A percentile compares a stretch with the other conserved stretches of the same genome.
phyloP scores from a whole-genome alignment of 2,888 invertebrate species.

The Acholoe squamosa region DNA sequence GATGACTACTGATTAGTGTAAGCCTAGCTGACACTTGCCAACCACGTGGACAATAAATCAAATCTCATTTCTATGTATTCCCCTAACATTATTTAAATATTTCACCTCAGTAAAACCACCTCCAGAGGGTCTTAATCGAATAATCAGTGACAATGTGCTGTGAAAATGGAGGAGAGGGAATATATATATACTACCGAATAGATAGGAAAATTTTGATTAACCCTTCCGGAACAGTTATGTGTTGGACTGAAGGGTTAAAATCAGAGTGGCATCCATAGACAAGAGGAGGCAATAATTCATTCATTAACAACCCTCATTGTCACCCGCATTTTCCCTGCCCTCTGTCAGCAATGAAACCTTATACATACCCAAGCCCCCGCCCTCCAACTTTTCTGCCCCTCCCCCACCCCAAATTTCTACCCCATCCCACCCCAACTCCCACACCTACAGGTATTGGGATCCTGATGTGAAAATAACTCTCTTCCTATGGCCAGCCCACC shows the following conservation, averaged over 20 bases:
- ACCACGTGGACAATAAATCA: not conserved
- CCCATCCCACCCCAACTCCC: not conserved
- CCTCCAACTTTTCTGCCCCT: not conserved
- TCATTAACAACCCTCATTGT: slow-evolving; percentile 29
- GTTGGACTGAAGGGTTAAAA: not conserved
- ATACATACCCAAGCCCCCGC: not conserved
- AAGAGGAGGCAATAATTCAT: slow-evolving; percentile 36
- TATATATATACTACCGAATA: too few relatives aligned
- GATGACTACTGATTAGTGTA: slow-evolving; percentile 53
- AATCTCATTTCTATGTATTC: too few relatives aligned
- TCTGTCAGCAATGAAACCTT: not conserved
- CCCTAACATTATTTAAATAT: too few relatives aligned
- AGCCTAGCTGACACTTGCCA: slow-evolving; percentile 31
- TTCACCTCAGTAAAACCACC: too few relatives aligned
- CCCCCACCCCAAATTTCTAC: not conserved
- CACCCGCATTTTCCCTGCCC: slow-evolving; percentile 8
- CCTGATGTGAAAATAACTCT: slow-evolving; percentile 31
- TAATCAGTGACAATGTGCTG: too few relatives aligned
- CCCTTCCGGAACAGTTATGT: too few relatives aligned
- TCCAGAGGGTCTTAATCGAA: too few relatives aligned
- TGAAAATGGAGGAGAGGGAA: too few relatives aligned
- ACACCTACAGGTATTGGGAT: not conserved
- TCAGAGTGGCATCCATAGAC: slow-evolving; percentile 15
- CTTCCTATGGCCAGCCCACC: not conserved
- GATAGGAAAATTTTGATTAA: too few relatives aligned